Evolutionary conservation across 2,113 vertebrate genomes (phyloP), one percentile per base, ranked within the genome.

Genomic region (Bufo bufo): DNA sequence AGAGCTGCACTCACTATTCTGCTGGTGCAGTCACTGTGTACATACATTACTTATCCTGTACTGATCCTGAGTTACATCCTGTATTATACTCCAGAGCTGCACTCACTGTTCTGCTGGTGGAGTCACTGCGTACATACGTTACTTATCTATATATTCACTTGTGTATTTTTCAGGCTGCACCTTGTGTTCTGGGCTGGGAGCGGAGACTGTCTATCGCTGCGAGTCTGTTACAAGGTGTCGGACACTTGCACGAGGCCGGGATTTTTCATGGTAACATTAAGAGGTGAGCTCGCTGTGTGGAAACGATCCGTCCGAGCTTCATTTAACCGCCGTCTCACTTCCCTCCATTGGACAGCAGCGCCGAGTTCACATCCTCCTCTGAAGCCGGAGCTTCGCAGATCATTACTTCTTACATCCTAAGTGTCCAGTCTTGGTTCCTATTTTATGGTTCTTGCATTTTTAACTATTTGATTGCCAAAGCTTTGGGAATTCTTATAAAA

Each of bases 261-360:
- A 92, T 96, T 89, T 90, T 95, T 85, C 96, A 96, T 16, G 90
- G 95, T 10, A 96, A 96, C 33, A 71, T 96, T 77, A 96, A 94
- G 90, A 96, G 96, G 96, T 96, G 66, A 89, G 92, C 13, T 2
- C 43, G 1, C 6, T 74, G 45, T 10, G 7, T 33, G 23, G 9
- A n/a, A n/a, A 5, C 6, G 7, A 50, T n/a, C 10, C 4, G 2
- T 77, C 20, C 14, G 3, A 65, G 59, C 61, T 20, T 81, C 33
- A 43, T 33, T 47, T 45, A 58, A 1, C 17, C 43, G 7, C 49
- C 43, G 1, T 7, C n/a, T 16, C 4, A 82, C 56, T 61, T 61
- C 58, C 33, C 17, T 23, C 23, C 17, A 23, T 45, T 43, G 13
- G 78, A 3, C 12, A 9, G 49, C 56, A 13, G 7, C 8, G 20